phyloP scores from a whole-genome alignment of 2,797 vertebrate genomes.

The Crenuchus spilurus region DNA sequence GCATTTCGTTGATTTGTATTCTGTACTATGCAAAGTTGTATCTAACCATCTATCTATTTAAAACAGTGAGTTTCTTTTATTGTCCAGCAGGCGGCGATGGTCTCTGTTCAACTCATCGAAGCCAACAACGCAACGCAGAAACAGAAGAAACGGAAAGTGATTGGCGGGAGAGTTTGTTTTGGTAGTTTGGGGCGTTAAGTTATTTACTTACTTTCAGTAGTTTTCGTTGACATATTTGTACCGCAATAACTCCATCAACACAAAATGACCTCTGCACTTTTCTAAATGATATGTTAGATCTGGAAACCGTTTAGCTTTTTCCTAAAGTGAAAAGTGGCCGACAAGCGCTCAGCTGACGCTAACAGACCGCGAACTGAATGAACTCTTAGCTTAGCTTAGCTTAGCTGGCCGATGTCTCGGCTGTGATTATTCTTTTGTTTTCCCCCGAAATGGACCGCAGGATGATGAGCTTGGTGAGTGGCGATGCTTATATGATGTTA shows the following conservation, averaged over 20 bases:
- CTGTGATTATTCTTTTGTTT: neutral
- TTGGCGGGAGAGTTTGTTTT: slow-evolving; percentile 51
- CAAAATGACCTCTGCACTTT: neutral
- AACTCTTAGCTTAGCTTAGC: neutral
- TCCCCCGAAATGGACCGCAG: slow-evolving; percentile 10
- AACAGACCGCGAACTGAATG: neutral
- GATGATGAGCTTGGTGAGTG: slow-evolving; percentile 37
- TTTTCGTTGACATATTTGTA: too few species aligned
- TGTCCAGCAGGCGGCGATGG: slow-evolving; percentile 17
- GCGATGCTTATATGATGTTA: neutral
- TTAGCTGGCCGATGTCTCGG: neutral
- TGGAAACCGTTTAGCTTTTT: neutral
- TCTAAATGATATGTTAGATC: neutral
- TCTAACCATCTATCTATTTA: too few species aligned
- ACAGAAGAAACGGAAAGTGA: neutral
- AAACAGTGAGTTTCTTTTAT: neutral
- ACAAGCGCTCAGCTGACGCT: neutral
- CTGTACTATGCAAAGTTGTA: too few species aligned
- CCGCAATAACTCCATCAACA: neutral
- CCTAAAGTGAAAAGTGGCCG: neutral
- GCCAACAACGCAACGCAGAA: neutral
- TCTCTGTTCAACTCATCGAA: neutral
- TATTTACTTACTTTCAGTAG: too few species aligned
- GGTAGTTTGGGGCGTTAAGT: neutral
- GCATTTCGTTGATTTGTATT: too few species aligned